Base-by-base conservation (phyloP, 2,888 invertebrate genomes). In the Neoitamus cyanurus region DNA sequence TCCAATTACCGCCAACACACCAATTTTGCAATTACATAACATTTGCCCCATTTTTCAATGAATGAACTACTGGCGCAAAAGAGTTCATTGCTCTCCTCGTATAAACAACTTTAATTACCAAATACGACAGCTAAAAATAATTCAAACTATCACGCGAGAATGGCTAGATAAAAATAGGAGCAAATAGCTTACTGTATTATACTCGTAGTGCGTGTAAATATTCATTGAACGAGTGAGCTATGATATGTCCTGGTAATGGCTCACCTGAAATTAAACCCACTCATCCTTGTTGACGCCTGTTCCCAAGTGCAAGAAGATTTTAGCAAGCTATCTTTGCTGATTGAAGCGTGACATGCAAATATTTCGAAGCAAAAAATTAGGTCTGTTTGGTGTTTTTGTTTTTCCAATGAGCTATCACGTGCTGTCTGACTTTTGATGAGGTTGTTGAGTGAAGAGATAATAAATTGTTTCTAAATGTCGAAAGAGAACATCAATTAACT, bases 81-180 rank as follows among this genome's bases (percentile, higher is more conserved):
- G 58, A 58, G 58, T 58, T 58, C 58, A 58, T 58, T 58, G 58
- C 58, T 20, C 58, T 58, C 20, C 20, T 58, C 58, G 15, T 25
- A 58, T 58, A 58, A 58, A 58, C 58, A 58, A 58, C 58, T 58
- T 58, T 58, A 58, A 58, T 58, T 58, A 58, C 58, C 58, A 58
- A 58, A 58, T 58, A 58, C 20, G 58, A 58, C 58, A 25, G 20
- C 58, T 58, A 58, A 58, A 58, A 58, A 58, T 58, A 58, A 58
- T 58, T 58, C 58, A 58, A 9, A 58, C 58, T 58, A 58, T 25
- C 58, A 58, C 58, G 58, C 58, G 25, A 58, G 9, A 20, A 58
- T 11, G 58, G 58, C 58, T 58, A 15, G 58, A 58, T 58, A 58
- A 58, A 58, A 58, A 58, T 58, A 58, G 58, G 58, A 58, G 20